phyloP scores from a whole-genome alignment of 2,888 invertebrate genomes.

The Rhagonycha fulva region DNA sequence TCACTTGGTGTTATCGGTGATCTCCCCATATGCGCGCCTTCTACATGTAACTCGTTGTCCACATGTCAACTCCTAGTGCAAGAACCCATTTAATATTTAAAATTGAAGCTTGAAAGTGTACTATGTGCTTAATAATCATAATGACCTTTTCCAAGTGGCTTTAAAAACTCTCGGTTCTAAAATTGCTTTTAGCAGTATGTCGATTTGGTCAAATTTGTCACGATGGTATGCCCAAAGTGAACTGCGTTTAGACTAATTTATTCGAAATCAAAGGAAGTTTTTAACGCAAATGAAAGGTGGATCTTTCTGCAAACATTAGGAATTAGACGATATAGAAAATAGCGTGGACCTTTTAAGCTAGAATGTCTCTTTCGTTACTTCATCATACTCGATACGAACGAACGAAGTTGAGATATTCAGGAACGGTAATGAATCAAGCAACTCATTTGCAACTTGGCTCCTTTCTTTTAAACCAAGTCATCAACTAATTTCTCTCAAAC shows the following conservation, averaged over 20 bases:
- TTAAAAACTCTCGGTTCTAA: neutral
- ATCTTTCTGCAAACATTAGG: neutral
- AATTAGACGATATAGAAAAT: slow-evolving; percentile 4
- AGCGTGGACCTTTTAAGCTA: slow-evolving; percentile 5
- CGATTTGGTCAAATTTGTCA: neutral
- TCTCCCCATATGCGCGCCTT: slow-evolving; percentile 43
- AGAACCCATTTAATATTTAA: slow-evolving; percentile 16
- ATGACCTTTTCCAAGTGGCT: neutral
- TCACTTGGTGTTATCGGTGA: slow-evolving; percentile 35
- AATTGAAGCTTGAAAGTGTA: slow-evolving; percentile 23
- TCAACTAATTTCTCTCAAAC: slow-evolving; percentile 54
- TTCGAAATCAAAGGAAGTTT: neutral
- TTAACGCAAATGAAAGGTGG: neutral
- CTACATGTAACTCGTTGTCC: slow-evolving; percentile 45
- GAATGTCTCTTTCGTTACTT: slow-evolving; percentile 13
- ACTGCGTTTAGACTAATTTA: neutral
- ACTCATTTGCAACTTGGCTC: slow-evolving; percentile 53
- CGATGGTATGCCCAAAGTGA: neutral
- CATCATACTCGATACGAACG: slow-evolving; percentile 13
- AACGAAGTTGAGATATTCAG: slow-evolving; percentile 32
- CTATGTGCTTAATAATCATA: neutral
- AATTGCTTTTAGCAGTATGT: neutral
- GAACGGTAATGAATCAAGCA: slow-evolving; percentile 48
- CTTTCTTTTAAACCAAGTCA: slow-evolving; percentile 52
- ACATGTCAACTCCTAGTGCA: slow-evolving; percentile 41